Conservation (phyloP, 2,113 vertebrate genomes). For the Nycticebus coucang region DNA sequence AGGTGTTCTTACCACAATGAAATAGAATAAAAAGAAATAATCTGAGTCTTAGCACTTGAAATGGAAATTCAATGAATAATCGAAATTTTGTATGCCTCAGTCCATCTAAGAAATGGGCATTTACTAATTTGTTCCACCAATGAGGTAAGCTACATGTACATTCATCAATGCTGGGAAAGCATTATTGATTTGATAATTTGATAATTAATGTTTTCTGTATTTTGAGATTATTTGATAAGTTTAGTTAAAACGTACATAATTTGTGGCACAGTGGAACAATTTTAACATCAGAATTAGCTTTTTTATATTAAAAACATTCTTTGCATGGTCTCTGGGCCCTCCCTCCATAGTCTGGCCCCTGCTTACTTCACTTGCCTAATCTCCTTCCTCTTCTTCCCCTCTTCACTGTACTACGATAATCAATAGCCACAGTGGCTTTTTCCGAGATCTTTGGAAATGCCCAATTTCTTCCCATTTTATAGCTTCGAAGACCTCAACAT, state of each 20-base stretch:
- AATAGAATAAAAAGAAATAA: background rate
- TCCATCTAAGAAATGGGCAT: background rate
- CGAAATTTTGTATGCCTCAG: background rate
- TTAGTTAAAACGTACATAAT: background rate
- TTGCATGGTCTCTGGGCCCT: background rate
- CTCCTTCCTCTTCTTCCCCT: background rate
- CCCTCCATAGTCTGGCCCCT: background rate
- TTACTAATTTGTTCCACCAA: background rate
- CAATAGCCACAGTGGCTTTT: background rate
- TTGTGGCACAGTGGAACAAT: background rate
- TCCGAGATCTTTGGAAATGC: background rate
- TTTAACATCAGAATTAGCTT: background rate
- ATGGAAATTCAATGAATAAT: background rate
- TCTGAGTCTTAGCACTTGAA: background rate
- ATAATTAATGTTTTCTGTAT: background rate
- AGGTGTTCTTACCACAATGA: background rate
- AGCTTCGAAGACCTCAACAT: background rate
- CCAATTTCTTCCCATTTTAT: background rate
- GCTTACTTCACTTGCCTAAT: accelerated
- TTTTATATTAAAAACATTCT: background rate
- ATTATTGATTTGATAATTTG: background rate
- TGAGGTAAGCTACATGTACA: background rate
- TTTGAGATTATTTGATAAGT: background rate
- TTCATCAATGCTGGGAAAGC: background rate
- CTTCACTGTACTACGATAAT: background rate